These are phyloP conservation scores for Mobula birostris DNA, from an alignment of 2,113 vertebrate species.

Conservation along the genomic window DNA sequence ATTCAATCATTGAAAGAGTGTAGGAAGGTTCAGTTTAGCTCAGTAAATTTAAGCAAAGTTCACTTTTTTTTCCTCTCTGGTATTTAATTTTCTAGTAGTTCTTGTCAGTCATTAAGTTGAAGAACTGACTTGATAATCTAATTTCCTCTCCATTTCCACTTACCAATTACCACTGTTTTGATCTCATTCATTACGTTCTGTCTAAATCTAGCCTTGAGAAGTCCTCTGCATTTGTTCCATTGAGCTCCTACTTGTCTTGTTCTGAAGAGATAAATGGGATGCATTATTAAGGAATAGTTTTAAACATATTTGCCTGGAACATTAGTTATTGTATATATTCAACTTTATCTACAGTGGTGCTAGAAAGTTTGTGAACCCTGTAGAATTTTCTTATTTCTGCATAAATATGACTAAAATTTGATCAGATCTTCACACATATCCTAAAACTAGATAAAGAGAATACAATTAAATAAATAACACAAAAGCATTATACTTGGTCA, in stretches of 20 bases:
- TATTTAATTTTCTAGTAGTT: not conserved
- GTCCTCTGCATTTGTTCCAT: not conserved
- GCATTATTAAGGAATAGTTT: not conserved
- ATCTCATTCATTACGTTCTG: not conserved
- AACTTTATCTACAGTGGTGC: too few relatives aligned
- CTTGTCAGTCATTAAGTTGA: not conserved
- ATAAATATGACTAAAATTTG: too few relatives aligned
- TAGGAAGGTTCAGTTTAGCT: too few relatives aligned
- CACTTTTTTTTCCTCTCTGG: not conserved
- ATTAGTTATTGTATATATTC: too few relatives aligned
- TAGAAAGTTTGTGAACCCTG: too few relatives aligned
- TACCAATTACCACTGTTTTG: not conserved
- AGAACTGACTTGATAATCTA: not conserved
- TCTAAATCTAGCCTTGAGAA: not conserved
- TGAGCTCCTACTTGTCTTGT: not conserved
- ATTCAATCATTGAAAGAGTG: too few relatives aligned
- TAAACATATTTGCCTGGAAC: not conserved
- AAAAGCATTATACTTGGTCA: too few relatives aligned
- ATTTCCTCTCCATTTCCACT: not conserved
- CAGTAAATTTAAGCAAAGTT: not conserved
- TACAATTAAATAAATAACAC: too few relatives aligned
- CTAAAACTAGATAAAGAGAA: too few relatives aligned
- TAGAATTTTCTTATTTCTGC: too few relatives aligned
- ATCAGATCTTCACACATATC: too few relatives aligned
- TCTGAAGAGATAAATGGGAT: not conserved